Evolutionary conservation across 2,888 invertebrate species (phyloP), one percentile per base, ranked within the genome.

Genomic region (Ypsolopha scabrella): DNA sequence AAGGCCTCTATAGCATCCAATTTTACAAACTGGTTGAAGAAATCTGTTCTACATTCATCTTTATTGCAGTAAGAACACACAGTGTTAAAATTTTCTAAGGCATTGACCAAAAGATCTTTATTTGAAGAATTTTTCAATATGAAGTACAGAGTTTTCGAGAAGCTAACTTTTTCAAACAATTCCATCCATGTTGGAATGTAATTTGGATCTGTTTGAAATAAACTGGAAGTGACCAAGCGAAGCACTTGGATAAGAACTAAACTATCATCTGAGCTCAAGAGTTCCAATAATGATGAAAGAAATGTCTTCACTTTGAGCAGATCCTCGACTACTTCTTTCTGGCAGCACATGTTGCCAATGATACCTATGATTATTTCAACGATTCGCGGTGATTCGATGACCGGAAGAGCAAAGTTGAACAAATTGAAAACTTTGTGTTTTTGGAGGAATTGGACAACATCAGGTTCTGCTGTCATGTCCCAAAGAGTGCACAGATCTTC

Each of bases 331-430:
- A 90, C 88, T 54, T 88, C 87, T 53, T 88, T 82, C 54, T 91
- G 88, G 61, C 92, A 92, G 55, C 93, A 92, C 89, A 96, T 91
- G 72, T 97, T 97, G 1, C 92, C 94, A 53, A 95, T 83, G 51
- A 95, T 93, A 6, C 96, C 96, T 11, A 96, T 80, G 39, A 94
- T 80, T 58, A 96, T 93, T 86, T 97, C 97, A 48, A 89, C 88
- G 38, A 94, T 80, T 58, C 95, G 87, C 8, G 88, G 87, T 41
- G 90, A 88, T 48, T 88, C 86, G 0, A 91, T 88, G 10, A 75
- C 74, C 46, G 85, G 80, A 48, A 92, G 65, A 0, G 88, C 87
- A 53, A 88, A 85, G 58, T 88, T 81, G 11, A 92, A 89, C 13
- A 94, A 78, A 52, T 90, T 89, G 6, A 93, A 80, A 53, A 91